phyloP scores from a whole-genome alignment of 1,140 invertebrate species.

The Anthonomus grandis region DNA sequence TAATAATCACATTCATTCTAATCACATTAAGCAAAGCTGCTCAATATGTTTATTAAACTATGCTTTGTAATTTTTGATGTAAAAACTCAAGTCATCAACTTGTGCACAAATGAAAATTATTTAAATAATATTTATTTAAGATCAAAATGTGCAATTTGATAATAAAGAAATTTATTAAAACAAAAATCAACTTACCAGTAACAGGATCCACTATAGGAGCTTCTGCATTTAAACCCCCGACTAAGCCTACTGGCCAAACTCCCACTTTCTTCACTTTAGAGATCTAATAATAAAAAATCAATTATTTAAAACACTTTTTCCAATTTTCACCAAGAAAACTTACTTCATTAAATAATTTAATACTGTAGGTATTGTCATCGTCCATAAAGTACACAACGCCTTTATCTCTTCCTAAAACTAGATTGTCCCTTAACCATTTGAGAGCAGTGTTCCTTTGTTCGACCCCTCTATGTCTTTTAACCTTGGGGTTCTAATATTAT shows the following conservation, averaged over 20 bases:
- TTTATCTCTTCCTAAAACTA: conserved; percentile 54
- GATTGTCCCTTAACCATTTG: conserved; percentile 78
- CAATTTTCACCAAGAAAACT: conserved; percentile 22
- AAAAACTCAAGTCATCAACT: too few relatives aligned
- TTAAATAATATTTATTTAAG: too few relatives aligned
- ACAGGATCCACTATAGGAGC: conserved; percentile 67
- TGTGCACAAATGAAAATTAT: too few relatives aligned
- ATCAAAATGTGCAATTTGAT: too few relatives aligned
- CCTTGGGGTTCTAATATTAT: conserved; percentile 66
- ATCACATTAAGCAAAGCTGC: too few relatives aligned
- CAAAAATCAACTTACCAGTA: conserved; percentile 54
- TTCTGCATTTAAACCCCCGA: conserved; percentile 86
- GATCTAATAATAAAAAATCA: conserved; percentile 59
- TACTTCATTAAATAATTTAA: conserved; percentile 89
- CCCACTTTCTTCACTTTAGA: conserved; percentile 81
- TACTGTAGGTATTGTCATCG: conserved; percentile 94
- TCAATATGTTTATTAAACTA: too few relatives aligned
- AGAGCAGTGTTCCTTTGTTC: conserved; percentile 89
- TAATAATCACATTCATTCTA: too few relatives aligned
- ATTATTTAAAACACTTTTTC: background rate
- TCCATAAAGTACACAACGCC: conserved; percentile 97
- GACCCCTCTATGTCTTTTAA: conserved; percentile 91
- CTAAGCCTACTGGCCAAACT: conserved; percentile 96
- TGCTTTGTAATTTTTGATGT: too few relatives aligned
- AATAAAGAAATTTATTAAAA: too few relatives aligned